Conservation (phyloP, 2,113 vertebrate genomes). For the Cyprinodon variegatus region DNA sequence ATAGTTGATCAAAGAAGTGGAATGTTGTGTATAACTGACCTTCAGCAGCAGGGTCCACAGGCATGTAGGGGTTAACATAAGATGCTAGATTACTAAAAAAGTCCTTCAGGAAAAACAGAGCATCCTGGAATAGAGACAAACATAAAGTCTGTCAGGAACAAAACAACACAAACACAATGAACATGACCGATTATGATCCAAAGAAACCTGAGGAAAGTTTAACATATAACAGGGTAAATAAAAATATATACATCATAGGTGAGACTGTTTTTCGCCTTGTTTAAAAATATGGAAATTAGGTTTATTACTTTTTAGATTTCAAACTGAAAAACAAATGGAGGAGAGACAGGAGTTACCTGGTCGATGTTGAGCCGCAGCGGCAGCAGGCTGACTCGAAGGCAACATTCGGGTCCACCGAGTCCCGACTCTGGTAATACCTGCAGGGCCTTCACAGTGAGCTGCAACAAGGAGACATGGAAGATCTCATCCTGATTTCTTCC, state of each 20-base stretch:
- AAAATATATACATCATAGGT: not conserved
- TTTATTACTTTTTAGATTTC: not conserved
- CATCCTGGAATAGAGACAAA: slow-evolving; percentile 79
- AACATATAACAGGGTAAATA: not conserved
- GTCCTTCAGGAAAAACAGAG: slow-evolving; percentile 92
- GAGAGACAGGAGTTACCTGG: slow-evolving; percentile 72
- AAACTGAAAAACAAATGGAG: not conserved
- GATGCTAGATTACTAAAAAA: slow-evolving; percentile 88
- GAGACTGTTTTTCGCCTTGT: not conserved
- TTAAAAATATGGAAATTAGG: not conserved
- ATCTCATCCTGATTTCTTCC: not conserved
- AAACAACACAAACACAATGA: not conserved
- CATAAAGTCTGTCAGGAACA: not conserved
- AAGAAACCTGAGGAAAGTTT: not conserved
- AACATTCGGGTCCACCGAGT: slow-evolving; percentile 88
- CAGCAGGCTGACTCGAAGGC: slow-evolving; percentile 88
- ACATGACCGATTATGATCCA: not conserved
- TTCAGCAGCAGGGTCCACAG: slow-evolving; percentile 83
- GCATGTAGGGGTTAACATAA: slow-evolving; percentile 84
- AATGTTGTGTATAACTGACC: slow-evolving; percentile 68
- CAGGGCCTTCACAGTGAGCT: slow-evolving; percentile 91
- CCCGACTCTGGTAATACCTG: slow-evolving; percentile 86
- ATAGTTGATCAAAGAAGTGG: too few species aligned
- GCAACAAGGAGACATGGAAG: slow-evolving; percentile 12
- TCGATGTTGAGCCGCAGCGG: slow-evolving; percentile 91